Base-by-base conservation (phyloP, 2,797 vertebrate genomes). In the Rhadinocentrus ornatus region DNA sequence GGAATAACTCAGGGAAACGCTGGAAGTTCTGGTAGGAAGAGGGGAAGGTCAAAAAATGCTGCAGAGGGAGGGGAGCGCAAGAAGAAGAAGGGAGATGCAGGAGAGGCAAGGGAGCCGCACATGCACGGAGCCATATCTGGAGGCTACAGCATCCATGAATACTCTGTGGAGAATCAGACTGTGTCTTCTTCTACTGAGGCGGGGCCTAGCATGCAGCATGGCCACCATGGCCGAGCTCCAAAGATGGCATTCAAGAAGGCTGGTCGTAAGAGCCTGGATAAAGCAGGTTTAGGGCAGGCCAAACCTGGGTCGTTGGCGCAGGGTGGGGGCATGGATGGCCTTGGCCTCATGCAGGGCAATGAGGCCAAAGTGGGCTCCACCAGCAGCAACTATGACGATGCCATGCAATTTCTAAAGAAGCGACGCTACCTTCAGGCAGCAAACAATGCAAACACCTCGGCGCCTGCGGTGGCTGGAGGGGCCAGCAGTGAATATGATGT, bases 381-480 rank as follows among this genome's bases (percentile, higher is more conserved):
- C 84, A 95, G 92, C 94, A 96, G 95, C 91, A 98, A 96, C 91
- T 99, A 99, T 0, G 97, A 98, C 18, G 97, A 99, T 64, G 98
- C 98, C 94, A 97, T 99, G 96, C 98, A 99, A 91, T 99, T 99
- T 84, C 92, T 99, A 63, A 99, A 99, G 95, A 99, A 99, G 83
- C 94, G 97, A 75, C 96, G 98, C 83, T 99, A 99, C 88, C 89
- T 99, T 72, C 95, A 97, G n/a, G 93, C 96, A 60, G 93, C 95
- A 56, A 96, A 94, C 91, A 95, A 92, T 86, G 94, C 94, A 88
- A 94, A 91, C 77, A 88, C 95, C 75, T 54, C 89, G 0, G 87
- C 82, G 27, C 62, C 84, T 0, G 63, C 34, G 10, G 79, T 64
- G 13, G 39, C 67, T 0, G 75, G 73, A 16, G 88, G 69, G 2